phyloP scores from a whole-genome alignment of 2,888 invertebrate species.

The Arenicola marina region DNA sequence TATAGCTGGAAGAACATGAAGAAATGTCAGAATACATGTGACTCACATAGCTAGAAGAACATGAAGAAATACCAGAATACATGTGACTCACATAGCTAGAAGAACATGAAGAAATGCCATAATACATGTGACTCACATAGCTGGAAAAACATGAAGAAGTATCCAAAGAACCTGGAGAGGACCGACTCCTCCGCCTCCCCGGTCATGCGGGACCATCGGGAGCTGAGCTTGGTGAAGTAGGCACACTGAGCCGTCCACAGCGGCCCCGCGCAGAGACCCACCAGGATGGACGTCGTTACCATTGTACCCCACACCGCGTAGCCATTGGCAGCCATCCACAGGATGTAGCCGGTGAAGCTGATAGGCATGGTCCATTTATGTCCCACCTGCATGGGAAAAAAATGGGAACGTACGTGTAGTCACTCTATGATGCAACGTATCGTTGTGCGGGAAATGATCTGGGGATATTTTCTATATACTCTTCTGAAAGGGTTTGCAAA shows the following conservation, averaged over 20 bases:
- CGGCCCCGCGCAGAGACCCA: constrained; percentile 93
- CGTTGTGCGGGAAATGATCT: constrained; percentile 89
- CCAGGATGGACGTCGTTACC: constrained; percentile 78
- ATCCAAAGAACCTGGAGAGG: constrained; percentile 95
- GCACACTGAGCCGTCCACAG: constrained; percentile 99
- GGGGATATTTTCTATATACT: too few species aligned
- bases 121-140: constrained; percentile 81
- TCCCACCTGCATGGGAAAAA: constrained; percentile 11
- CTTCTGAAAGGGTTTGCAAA: too few species aligned
- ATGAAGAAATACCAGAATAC: too few species aligned
- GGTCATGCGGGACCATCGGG: constrained; percentile 80
- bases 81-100: too few species aligned
- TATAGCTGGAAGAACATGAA: too few species aligned
- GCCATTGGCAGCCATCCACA: constrained; percentile 93
- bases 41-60: too few species aligned
- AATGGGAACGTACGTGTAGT: neutral
- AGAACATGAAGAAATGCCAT: too few species aligned
- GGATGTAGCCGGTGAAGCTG: constrained; percentile 90
- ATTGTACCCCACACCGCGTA: constrained; percentile 72
- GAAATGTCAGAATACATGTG: too few species aligned
- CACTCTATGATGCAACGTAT: constrained; percentile 75
- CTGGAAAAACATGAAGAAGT: constrained; percentile 98
- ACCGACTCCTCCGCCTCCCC: constrained; percentile 84
- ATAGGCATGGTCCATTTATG: constrained; percentile 89
- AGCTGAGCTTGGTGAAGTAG: constrained; percentile 75